phyloP scores from a whole-genome alignment of 2,113 vertebrate species.

The Benitochromis conjunctus region DNA sequence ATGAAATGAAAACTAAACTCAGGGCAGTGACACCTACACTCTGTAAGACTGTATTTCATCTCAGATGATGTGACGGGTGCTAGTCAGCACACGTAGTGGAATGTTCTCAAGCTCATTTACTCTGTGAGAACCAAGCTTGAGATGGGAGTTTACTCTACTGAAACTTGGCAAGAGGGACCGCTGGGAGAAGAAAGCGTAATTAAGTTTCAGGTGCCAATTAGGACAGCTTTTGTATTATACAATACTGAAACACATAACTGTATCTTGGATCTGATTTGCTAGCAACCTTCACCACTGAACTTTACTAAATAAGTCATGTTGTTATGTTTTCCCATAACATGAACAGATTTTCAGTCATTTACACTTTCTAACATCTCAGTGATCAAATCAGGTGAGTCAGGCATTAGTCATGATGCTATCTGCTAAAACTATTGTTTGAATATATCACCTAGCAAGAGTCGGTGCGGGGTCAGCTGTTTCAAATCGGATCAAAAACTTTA shows the following conservation, averaged over 20 bases:
- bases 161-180: conserved; percentile 42
- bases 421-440: background rate
- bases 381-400: background rate
- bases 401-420: background rate
- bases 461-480: background rate
- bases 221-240: background rate
- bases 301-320: background rate
- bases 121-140: conserved; percentile 47
- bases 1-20: background rate
- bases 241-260: background rate
- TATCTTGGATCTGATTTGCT: background rate
- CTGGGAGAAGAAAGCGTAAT: background rate
- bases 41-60: conserved; percentile 16
- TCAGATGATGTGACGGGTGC: conserved; percentile 9
- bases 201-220: background rate
- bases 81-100: conserved; percentile 53
- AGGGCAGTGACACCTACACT: background rate
- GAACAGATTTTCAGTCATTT: background rate
- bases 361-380: background rate
- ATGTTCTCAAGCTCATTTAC: conserved; percentile 42
- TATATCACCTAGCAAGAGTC: background rate
- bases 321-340: background rate
- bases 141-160: conserved; percentile 31
- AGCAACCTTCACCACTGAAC: background rate
- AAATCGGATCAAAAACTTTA: background rate